Percentiles rank a stretch among this genome's conserved stretches.
phyloP scores from a whole-genome alignment of 2,888 invertebrate species.

The Mystacides longicornis region DNA sequence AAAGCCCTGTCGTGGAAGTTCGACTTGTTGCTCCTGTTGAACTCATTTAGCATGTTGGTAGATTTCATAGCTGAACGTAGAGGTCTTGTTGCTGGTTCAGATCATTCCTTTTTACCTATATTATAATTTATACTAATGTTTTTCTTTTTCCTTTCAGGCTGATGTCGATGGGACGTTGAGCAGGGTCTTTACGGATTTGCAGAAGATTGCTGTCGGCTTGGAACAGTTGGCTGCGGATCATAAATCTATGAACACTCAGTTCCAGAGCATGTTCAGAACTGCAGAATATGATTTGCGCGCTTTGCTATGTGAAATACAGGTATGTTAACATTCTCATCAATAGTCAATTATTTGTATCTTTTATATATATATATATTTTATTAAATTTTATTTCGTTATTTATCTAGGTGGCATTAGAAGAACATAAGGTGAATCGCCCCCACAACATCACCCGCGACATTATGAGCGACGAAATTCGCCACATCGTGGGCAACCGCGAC shows the following conservation, averaged over 20 bases:
- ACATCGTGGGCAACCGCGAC: conserved; percentile 35
- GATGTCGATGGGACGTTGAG: conserved; percentile 31
- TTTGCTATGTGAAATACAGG: conserved; percentile 28
- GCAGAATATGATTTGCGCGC: conserved; percentile 35
- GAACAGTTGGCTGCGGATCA: conserved; percentile 39
- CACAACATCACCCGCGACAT: conserved; percentile 39
- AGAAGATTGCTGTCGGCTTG: conserved; percentile 37
- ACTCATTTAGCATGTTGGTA: too few species aligned
- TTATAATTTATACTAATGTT: too few species aligned
- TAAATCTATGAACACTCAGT: conserved; percentile 21
- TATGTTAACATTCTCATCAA: conserved; percentile 8
- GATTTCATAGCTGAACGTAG: too few species aligned
- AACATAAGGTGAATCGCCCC: conserved; percentile 31
- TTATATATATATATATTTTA: background rate
- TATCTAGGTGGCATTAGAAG: conserved; percentile 24
- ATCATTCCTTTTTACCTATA: too few species aligned
- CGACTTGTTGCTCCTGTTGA: too few species aligned
- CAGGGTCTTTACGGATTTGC: conserved; percentile 35
- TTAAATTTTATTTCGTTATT: conserved; percentile 8
- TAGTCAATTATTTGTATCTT: background rate
- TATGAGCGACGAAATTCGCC: conserved; percentile 38
- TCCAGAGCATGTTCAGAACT: conserved; percentile 33
- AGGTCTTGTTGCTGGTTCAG: too few species aligned
- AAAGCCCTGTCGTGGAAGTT: too few species aligned
- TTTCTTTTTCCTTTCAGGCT: conserved; percentile 18